Conservation (phyloP, 2,797 vertebrate species). For the Crenichthys baileyi region DNA sequence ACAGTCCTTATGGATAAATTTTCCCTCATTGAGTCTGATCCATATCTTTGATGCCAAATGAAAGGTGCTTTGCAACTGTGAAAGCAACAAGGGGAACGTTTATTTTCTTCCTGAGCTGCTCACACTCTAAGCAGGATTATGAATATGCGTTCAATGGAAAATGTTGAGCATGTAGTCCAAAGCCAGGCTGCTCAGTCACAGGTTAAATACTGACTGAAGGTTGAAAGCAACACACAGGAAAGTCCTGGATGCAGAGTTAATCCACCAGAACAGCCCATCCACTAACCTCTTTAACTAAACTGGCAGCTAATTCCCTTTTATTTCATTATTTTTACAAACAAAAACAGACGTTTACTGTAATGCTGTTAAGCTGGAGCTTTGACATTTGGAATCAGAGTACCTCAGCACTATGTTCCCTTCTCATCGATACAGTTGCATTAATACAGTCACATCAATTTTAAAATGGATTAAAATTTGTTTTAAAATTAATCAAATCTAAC, state of each 20-base stretch:
- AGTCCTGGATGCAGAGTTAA: background rate
- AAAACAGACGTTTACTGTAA: background rate
- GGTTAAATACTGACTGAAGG: background rate
- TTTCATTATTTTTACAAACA: background rate
- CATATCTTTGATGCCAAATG: background rate
- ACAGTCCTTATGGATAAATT: too few relatives aligned
- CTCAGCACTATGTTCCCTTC: too few relatives aligned
- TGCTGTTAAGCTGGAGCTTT: too few relatives aligned
- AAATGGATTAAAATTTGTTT: too few relatives aligned
- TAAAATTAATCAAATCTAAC: too few relatives aligned
- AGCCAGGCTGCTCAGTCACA: background rate
- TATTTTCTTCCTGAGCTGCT: background rate
- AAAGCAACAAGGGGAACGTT: background rate
- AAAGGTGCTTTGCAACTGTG: background rate
- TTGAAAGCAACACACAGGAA: background rate
- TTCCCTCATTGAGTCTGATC: too few relatives aligned
- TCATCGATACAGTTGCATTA: too few relatives aligned
- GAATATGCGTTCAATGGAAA: background rate
- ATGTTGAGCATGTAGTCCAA: background rate
- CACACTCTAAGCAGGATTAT: background rate
- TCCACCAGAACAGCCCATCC: background rate
- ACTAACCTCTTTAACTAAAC: background rate
- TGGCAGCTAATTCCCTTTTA: background rate
- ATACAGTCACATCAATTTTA: too few relatives aligned
- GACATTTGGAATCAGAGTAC: too few relatives aligned